A percentile compares a stretch with the other conserved stretches of the same genome.
These are phyloP conservation scores for Pimpla rufipes DNA, from an alignment of 2,888 invertebrate species.

Conservation along the genomic window DNA sequence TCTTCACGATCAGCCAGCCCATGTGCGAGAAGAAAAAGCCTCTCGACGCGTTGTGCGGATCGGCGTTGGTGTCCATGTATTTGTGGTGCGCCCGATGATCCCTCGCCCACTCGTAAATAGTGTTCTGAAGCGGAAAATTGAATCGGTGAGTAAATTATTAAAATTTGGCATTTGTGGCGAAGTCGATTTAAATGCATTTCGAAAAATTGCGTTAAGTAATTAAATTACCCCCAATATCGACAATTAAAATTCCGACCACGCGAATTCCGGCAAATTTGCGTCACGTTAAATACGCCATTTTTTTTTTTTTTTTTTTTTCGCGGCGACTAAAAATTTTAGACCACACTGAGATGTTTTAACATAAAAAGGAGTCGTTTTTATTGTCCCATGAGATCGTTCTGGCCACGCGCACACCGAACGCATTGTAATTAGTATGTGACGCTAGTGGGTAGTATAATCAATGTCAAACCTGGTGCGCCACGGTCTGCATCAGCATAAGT, in stretches of 20 bases:
- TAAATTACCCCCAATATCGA: too few relatives aligned
- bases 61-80: conserved; percentile 95
- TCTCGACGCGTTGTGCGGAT: conserved; percentile 94
- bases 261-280: too few relatives aligned
- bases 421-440: not conserved
- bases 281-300: too few relatives aligned
- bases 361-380: not conserved
- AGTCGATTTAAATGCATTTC: too few relatives aligned
- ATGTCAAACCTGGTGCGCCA: conserved; percentile 91
- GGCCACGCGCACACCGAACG: not conserved
- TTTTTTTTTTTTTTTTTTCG: too few relatives aligned
- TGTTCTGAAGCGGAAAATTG: conserved; percentile 88
- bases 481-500: conserved; percentile 92
- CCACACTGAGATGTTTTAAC: too few relatives aligned
- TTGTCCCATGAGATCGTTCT: not conserved
- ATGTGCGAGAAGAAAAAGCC: conserved; percentile 99
- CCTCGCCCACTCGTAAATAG: conserved; percentile 94
- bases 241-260: too few relatives aligned
- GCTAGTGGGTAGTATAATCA: not conserved
- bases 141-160: too few relatives aligned
- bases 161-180: too few relatives aligned
- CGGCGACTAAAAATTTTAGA: too few relatives aligned
- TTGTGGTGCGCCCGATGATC: conserved; percentile 96
- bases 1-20: conserved; percentile 95
- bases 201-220: too few relatives aligned